These are phyloP conservation scores for Cepaea nemoralis DNA, from an alignment of 1,140 invertebrate genomes.

Conservation along the genomic window DNA sequence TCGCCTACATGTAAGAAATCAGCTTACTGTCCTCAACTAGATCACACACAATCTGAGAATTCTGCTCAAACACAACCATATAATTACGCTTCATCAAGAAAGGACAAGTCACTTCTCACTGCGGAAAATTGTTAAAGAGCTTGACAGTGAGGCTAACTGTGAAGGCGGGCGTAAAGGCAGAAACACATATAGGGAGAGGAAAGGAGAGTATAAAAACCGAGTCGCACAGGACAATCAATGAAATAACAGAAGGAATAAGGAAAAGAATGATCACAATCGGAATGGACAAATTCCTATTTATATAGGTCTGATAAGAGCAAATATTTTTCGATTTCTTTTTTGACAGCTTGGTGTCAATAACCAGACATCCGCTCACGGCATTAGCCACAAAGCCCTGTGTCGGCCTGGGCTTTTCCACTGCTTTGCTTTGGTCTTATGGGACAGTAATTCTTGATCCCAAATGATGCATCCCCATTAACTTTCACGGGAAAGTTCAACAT, in stretches of 20 bases:
- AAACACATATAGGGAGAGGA: background rate
- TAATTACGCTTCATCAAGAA: too few species aligned
- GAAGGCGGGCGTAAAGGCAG: too few species aligned
- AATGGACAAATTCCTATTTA: too few species aligned
- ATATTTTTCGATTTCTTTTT: background rate
- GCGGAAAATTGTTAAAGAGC: too few species aligned
- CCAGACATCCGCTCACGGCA: background rate
- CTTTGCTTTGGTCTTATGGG: background rate
- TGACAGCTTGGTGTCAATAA: background rate
- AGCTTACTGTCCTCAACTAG: too few species aligned
- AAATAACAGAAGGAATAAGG: background rate
- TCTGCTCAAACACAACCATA: too few species aligned
- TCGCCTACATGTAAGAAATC: too few species aligned
- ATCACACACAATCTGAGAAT: too few species aligned
- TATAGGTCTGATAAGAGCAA: background rate
- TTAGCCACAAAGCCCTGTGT: background rate
- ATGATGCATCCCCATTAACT: constrained; percentile 5
- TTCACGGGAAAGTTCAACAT: background rate
- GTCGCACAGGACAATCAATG: background rate
- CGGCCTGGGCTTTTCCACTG: background rate
- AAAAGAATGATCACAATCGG: too few species aligned
- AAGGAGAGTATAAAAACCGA: background rate
- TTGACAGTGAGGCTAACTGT: too few species aligned
- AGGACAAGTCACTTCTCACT: too few species aligned
- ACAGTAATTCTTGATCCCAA: constrained; percentile 1